A percentile compares a stretch with the other conserved stretches of the same genome.
Evolutionary conservation across 2,888 invertebrate genomes (phyloP).

Genomic region (Parnassius glacialis): DNA sequence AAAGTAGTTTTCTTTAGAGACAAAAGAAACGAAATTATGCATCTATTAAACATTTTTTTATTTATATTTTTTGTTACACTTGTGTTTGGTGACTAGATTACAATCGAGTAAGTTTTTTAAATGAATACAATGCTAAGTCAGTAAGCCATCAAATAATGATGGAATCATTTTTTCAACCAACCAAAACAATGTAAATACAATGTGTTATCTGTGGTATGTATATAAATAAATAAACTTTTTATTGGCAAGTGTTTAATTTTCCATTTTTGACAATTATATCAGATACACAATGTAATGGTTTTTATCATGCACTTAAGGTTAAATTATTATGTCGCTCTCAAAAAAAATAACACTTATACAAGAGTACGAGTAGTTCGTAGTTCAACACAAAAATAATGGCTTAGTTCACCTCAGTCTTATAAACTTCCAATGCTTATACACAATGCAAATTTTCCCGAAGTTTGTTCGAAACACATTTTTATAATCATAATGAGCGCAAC

Average conservation of each 20-base stretch:
- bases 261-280: constrained; percentile 1
- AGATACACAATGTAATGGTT: constrained; percentile 5
- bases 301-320: constrained; percentile 19
- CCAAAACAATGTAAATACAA: constrained; percentile 7
- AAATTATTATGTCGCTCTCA: constrained; percentile 21
- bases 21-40: constrained; percentile 36
- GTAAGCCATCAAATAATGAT: not conserved
- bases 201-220: not conserved
- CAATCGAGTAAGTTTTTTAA: constrained; percentile 43
- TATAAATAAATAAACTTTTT: constrained; percentile 31
- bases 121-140: constrained; percentile 26
- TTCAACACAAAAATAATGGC: constrained; percentile 32
- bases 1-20: not conserved
- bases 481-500: constrained; percentile 36
- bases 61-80: constrained; percentile 41
- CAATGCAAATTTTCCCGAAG: constrained; percentile 9
- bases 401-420: constrained; percentile 53
- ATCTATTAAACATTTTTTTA: constrained; percentile 43
- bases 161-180: constrained; percentile 8
- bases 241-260: constrained; percentile 49
- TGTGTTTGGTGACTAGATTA: constrained; percentile 55
- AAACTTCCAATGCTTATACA: constrained; percentile 36
- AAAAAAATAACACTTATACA: constrained; percentile 23
- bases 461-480: constrained; percentile 42
- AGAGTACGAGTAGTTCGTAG: constrained; percentile 13